These are phyloP conservation scores for Carassius auratus DNA, from an alignment of 2,113 vertebrate genomes.

Conservation along the genomic window DNA sequence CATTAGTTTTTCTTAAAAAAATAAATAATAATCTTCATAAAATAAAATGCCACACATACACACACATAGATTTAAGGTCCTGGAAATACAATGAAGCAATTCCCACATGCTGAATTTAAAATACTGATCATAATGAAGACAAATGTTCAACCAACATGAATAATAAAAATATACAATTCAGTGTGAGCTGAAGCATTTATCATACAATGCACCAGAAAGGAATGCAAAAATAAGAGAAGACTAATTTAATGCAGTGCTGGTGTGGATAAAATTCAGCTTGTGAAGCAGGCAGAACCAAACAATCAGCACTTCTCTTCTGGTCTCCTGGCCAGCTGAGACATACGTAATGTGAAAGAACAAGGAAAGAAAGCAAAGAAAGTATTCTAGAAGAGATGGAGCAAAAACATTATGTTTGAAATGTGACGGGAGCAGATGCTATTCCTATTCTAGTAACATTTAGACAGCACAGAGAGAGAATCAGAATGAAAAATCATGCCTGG, in stretches of 20 bases:
- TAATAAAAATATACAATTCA: conserved; percentile 14
- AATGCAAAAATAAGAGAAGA: background rate
- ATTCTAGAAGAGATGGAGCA: background rate
- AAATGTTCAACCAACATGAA: conserved; percentile 15
- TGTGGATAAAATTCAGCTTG: background rate
- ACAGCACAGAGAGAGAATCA: background rate
- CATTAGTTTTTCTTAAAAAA: conserved; percentile 4
- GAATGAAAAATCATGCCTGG: background rate
- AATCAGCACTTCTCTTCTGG: background rate
- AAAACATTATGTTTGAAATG: conserved; percentile 10
- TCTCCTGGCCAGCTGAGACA: conserved; percentile 16
- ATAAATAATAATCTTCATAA: conserved; percentile 13
- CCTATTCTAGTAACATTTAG: conserved; percentile 11
- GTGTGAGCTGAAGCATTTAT: conserved; percentile 33
- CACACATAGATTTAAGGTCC: background rate
- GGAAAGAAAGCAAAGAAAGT: conserved; percentile 12
- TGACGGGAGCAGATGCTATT: conserved; percentile 17
- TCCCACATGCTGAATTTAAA: conserved; percentile 5
- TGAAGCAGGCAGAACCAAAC: conserved; percentile 9
- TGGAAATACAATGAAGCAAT: conserved; percentile 1
- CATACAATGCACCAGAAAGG: background rate
- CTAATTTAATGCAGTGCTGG: conserved; percentile 23
- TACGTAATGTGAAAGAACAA: conserved; percentile 7
- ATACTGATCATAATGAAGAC: conserved; percentile 29
- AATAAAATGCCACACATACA: background rate